Evolutionary conservation across 2,113 vertebrate species (phyloP), one percentile per base, ranked within the genome.

Genomic region (Hippocampus abdominalis): DNA sequence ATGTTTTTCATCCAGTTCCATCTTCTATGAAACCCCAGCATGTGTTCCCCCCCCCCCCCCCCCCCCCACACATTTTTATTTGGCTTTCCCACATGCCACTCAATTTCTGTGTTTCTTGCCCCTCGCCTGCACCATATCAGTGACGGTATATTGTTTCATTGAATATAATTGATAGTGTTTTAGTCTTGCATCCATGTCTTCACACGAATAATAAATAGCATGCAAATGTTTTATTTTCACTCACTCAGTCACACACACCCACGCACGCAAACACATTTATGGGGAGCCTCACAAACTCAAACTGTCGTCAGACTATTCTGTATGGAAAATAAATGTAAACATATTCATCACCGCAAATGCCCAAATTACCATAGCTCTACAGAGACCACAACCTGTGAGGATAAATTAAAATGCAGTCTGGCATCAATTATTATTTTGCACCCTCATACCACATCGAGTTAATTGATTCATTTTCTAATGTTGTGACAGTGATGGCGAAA

Each of bases 1-100:
- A 68, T 77, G 68, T 69, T 71, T 82, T 80, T 83, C 72, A 81
- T 69, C 70, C 57, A 76, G 81, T 79, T 86, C 85, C 79, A 81
- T 85, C 82, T 83, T 86, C 77, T 81, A 88, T 89, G 87, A 84
- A 79, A 75, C 80, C 81, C 77, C 77, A 81, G 70, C 84, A 81
- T 46, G 21, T 21, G 75, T 75, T 64, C 36, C 40, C 76, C 68
- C 72, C n/a, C n/a, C n/a, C n/a, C n/a, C n/a, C n/a, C n/a, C n/a
- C n/a, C n/a, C n/a, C n/a, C n/a, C n/a, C n/a, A n/a, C 74, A 44
- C 56, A 59, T 66, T 60, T 36, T 57, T 69, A 32, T 73, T 59
- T 59, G 56, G 79, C 75, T 72, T 77, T 40, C 44, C 68, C 20
- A 27, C 60, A 80, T 84, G 76, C 15, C 71, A 74, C 73, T 75